phyloP scores from a whole-genome alignment of 2,888 invertebrate species.

The Theretra japonica region DNA sequence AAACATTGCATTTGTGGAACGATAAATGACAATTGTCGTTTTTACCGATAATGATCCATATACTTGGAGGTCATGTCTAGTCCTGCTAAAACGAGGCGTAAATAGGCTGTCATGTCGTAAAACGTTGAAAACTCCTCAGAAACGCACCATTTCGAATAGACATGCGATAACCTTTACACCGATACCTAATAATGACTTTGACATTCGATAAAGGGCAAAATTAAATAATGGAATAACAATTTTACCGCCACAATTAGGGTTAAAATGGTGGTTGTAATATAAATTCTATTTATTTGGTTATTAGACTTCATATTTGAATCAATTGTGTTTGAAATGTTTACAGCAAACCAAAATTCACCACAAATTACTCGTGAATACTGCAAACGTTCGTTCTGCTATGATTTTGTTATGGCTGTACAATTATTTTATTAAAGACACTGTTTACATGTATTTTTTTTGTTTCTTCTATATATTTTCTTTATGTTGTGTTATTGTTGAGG shows the following conservation, averaged over 20 bases:
- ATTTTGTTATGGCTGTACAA: constrained; percentile 32
- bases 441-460: constrained; percentile 43
- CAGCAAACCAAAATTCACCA: constrained; percentile 29
- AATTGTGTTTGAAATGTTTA: constrained; percentile 16
- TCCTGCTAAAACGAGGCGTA: too few species aligned
- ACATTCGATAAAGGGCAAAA: background rate
- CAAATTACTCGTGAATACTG: constrained; percentile 35
- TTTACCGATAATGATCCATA: too few species aligned
- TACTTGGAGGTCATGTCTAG: too few species aligned
- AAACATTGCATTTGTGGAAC: too few species aligned
- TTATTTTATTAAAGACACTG: constrained; percentile 48
- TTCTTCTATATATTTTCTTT: constrained; percentile 38
- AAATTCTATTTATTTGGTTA: background rate
- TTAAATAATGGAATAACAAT: background rate
- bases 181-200: background rate
- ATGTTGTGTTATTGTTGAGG: constrained; percentile 30
- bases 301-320: background rate
- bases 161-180: background rate
- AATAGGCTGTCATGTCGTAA: too few species aligned
- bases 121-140: too few species aligned
- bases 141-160: background rate
- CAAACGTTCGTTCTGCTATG: constrained; percentile 33
- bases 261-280: background rate
- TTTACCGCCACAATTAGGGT: background rate
- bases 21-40: too few species aligned